These are phyloP conservation scores for Diplogasteroides magnus DNA, from an alignment of 1,140 invertebrate genomes.

Conservation along the genomic window DNA sequence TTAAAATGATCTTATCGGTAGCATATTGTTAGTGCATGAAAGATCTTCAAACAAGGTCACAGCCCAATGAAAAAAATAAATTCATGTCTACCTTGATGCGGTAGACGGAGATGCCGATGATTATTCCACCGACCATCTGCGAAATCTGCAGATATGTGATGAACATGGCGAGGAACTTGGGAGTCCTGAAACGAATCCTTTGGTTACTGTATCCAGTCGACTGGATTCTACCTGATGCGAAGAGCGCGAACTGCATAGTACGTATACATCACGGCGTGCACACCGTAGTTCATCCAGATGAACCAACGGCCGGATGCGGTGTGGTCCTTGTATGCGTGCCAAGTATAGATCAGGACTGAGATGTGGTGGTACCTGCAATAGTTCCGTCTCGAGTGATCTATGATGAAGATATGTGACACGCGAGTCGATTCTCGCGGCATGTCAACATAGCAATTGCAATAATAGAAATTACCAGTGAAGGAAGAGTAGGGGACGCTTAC, in stretches of 20 bases:
- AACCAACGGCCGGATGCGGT: conserved; percentile 93
- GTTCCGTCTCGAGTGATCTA: not conserved
- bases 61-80: too few relatives aligned
- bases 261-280: conserved; percentile 94
- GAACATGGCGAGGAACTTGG: conserved; percentile 75
- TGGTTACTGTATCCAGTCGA: too few relatives aligned
- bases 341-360: conserved; percentile 81
- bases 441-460: too few relatives aligned
- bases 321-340: conserved; percentile 94
- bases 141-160: conserved; percentile 84
- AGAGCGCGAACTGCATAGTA: conserved; percentile 82
- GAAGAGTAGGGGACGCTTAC: conserved; percentile 53
- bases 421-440: not conserved
- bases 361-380: conserved; percentile 69
- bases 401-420: conserved; percentile 78
- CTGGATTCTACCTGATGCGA: too few relatives aligned
- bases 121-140: conserved; percentile 90
- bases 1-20: too few relatives aligned
- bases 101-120: conserved; percentile 78
- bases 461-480: conserved; percentile 50
- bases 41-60: too few relatives aligned
- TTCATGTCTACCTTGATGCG: conserved; percentile 56
- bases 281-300: conserved; percentile 98
- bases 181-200: conserved; percentile 82
- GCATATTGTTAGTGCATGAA: too few relatives aligned